A percentile compares a stretch with the other conserved stretches of the same genome.
Conservation (phyloP, 2,113 vertebrate genomes). For the Mastomys coucha region DNA sequence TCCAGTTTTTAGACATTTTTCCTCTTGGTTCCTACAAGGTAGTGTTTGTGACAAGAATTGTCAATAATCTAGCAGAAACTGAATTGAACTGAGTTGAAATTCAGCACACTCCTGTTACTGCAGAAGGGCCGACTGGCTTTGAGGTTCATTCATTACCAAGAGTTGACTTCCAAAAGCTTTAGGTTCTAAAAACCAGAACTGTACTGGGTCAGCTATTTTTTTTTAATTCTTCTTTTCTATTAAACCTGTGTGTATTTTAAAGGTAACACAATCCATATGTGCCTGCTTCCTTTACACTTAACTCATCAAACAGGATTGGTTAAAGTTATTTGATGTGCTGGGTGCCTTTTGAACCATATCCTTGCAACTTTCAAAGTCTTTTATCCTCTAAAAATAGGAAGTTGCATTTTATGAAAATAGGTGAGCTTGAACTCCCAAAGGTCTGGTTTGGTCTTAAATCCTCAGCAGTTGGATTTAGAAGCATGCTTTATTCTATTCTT, state of each 20-base stretch:
- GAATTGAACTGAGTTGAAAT: not conserved
- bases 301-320: constrained; percentile 74
- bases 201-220: constrained; percentile 7
- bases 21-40: not conserved
- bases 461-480: constrained; percentile 47
- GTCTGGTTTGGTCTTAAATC: constrained; percentile 70
- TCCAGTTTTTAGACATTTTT: not conserved
- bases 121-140: not conserved
- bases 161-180: constrained; percentile 69
- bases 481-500: not conserved
- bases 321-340: constrained; percentile 72
- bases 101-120: not conserved
- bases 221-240: constrained; percentile 47
- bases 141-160: constrained; percentile 55
- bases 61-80: not conserved
- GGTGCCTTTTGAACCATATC: constrained; percentile 61
- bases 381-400: constrained; percentile 75
- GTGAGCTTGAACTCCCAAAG: constrained; percentile 64
- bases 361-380: constrained; percentile 64
- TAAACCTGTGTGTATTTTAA: constrained; percentile 74
- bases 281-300: constrained; percentile 73
- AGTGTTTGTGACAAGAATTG: not conserved
- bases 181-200: constrained; percentile 61
- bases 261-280: constrained; percentile 74
- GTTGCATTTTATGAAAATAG: constrained; percentile 73